Evolutionary conservation across 1,140 invertebrate species (phyloP), one percentile per base, ranked within the genome.

Genomic region (Drosophila novamexicana): DNA sequence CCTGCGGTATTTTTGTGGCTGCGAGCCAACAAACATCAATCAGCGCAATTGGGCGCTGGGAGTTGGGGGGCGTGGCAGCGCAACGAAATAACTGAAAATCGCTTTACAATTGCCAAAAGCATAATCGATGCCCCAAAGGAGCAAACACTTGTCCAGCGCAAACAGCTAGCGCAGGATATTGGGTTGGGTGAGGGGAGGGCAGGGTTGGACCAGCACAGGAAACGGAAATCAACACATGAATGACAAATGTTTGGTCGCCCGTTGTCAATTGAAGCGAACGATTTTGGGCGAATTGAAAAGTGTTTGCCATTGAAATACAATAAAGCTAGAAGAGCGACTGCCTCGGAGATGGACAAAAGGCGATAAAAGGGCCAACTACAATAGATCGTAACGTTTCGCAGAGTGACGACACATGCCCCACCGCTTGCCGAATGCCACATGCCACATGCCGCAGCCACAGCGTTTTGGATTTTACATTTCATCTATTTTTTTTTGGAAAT

Each of bases 141-240:
- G 79, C 79, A 77, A 91, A 91, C 89, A 91, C 89, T 91, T 83
- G 66, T 54, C 57, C 40, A 22, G 37, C 57, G 39, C 49, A 69
- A 14, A 66, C 36, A n/a, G 42, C 29, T 40, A 32, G 10, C 29
- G 32, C 57, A 49, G 14, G 56, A 5, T 6, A 5, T 10, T 14
- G 5, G 2, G 5, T 8, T 6, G 1, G 1, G 14, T 3, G 7
- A 14, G 6, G 7, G 18, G 16, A 54, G 12, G 7, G 8, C 16
- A 1, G 12, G 3, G 18, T 1, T 14, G 6, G 6, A 9, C 32
- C 29, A 10, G 14, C 49, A 74, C 78, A 82, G 85, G 85, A 83
- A 84, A 91, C 89, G 89, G 88, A 91, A 91, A 91, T 91, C 89
- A 91, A 89, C 89, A 91, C 89, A 91, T 91, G 84, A 91, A 91